Evolutionary conservation across 2,888 invertebrate genomes (phyloP).

Genomic region (Patella pellucida): DNA sequence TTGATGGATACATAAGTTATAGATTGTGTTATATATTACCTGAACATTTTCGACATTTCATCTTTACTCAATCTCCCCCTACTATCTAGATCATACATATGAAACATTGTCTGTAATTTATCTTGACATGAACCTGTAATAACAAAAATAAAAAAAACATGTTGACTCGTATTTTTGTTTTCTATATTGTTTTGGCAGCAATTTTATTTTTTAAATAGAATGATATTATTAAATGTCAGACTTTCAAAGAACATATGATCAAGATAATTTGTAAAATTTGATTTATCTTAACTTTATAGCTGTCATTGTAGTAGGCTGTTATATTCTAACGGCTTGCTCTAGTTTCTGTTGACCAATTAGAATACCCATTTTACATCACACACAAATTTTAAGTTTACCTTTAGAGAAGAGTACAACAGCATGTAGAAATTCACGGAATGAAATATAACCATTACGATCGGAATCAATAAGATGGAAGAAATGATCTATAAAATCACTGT

Average conservation of each 20-base stretch:
- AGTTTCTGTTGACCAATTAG: too few species aligned
- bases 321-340: too few species aligned
- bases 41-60: slow-evolving; percentile 63
- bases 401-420: slow-evolving; percentile 77
- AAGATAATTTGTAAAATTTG: too few species aligned
- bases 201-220: too few species aligned
- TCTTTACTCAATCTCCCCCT: slow-evolving; percentile 54
- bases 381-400: slow-evolving; percentile 59
- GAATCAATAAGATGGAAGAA: slow-evolving; percentile 77
- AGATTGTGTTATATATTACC: slow-evolving; percentile 37
- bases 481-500: slow-evolving; percentile 75
- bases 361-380: too few species aligned
- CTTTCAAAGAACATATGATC: too few species aligned
- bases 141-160: not conserved
- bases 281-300: too few species aligned
- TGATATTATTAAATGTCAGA: too few species aligned
- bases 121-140: slow-evolving; percentile 60
- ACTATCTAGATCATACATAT: slow-evolving; percentile 65
- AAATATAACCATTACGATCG: slow-evolving; percentile 77
- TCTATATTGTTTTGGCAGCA: too few species aligned
- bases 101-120: slow-evolving; percentile 64
- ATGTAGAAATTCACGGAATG: slow-evolving; percentile 77
- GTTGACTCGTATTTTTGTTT: too few species aligned
- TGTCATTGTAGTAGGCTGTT: too few species aligned
- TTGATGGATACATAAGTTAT: not conserved